Percentiles rank a stretch among this genome's conserved stretches.
phyloP scores from a whole-genome alignment of 2,797 vertebrate species.

The Rhadinocentrus ornatus region DNA sequence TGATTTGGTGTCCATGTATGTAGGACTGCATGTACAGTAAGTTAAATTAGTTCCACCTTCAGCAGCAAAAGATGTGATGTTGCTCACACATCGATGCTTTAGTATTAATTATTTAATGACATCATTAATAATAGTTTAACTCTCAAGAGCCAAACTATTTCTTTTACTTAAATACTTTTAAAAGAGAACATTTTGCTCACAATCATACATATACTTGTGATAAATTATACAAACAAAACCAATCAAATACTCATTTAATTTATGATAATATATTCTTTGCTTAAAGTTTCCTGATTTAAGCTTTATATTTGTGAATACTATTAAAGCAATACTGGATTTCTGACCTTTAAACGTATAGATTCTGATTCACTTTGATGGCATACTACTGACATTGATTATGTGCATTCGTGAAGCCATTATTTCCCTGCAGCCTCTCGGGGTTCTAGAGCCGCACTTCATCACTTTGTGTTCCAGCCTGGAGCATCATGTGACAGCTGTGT shows the following conservation, averaged over 20 bases:
- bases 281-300: background rate
- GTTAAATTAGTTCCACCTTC: background rate
- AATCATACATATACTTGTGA: background rate
- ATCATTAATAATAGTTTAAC: background rate
- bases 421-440: no score
- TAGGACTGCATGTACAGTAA: background rate
- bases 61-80: background rate
- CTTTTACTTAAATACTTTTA: background rate
- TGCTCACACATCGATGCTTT: background rate
- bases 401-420: no score
- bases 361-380: no score
- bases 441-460: no score
- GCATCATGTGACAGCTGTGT: no score
- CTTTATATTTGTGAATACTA: background rate
- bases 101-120: background rate
- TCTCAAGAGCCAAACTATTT: background rate
- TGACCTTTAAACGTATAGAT: no score
- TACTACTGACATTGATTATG: no score
- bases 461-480: no score
- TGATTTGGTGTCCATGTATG: background rate
- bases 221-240: background rate
- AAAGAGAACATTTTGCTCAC: background rate
- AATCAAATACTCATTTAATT: background rate
- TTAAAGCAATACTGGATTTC: no score
- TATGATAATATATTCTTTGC: background rate